Evolutionary conservation across 1,140 invertebrate genomes (phyloP).

Genomic region (Venustaconcha ellipsiformis): DNA sequence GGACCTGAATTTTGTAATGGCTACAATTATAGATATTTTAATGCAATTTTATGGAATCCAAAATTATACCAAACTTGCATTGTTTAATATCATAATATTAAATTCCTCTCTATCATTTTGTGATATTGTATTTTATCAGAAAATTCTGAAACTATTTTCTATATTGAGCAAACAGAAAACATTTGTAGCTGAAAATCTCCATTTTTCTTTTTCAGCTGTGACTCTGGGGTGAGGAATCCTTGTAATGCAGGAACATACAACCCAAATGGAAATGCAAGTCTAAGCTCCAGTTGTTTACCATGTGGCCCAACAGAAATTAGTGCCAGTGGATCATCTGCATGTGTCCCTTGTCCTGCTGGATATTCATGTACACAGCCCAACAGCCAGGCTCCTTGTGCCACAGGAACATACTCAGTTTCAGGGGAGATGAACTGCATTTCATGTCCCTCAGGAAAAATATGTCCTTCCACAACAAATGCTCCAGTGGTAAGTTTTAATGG

Average conservation of each 20-base stretch:
- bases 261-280: conserved; percentile 16
- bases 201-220: too few species aligned
- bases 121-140: too few species aligned
- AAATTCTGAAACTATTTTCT: too few species aligned
- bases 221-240: background rate
- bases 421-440: conserved; percentile 22
- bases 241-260: conserved; percentile 44
- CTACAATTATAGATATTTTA: too few species aligned
- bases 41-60: too few species aligned
- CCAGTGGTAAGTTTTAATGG: background rate
- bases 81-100: too few species aligned
- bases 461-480: conserved; percentile 20
- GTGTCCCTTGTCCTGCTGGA: conserved; percentile 45
- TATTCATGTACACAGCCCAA: conserved; percentile 32
- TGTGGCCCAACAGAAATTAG: conserved; percentile 37
- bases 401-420: conserved; percentile 14
- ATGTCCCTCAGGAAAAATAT: conserved; percentile 44
- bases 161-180: too few species aligned
- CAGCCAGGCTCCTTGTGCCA: conserved; percentile 14
- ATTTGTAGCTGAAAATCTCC: too few species aligned
- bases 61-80: too few species aligned
- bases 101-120: too few species aligned
- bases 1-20: too few species aligned
- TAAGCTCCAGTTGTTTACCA: conserved; percentile 19
- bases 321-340: conserved; percentile 30